Percentiles rank a stretch among this genome's conserved stretches.
Evolutionary conservation across 2,113 vertebrate genomes (phyloP).

Genomic region (Brienomyrus longianalis): DNA sequence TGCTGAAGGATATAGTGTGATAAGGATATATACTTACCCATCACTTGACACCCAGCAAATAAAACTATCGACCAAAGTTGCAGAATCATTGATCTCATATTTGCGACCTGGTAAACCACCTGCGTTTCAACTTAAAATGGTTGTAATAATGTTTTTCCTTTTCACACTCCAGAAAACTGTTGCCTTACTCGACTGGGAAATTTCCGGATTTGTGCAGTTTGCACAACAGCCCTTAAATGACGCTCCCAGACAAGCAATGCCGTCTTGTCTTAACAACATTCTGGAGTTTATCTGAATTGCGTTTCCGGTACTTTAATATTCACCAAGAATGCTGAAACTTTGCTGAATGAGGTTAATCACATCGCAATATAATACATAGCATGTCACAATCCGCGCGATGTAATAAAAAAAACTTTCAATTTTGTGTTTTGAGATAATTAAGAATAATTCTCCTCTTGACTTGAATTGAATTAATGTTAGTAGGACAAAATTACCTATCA

Average conservation of each 20-base stretch:
- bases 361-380: background rate
- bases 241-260: background rate
- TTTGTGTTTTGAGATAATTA: background rate
- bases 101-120: background rate
- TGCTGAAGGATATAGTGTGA: background rate
- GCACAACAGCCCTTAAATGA: background rate
- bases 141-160: background rate
- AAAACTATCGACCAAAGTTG: background rate
- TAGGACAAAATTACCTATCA: background rate
- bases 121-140: background rate
- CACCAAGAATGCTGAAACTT: background rate
- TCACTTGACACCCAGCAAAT: background rate
- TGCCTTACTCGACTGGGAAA: background rate
- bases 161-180: background rate
- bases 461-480: background rate
- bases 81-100: slow-evolving; percentile 4
- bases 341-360: background rate
- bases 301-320: background rate
- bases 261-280: background rate
- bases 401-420: background rate
- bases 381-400: background rate
- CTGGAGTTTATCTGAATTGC: background rate
- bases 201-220: background rate
- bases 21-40: background rate
- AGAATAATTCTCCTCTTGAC: background rate